Evolutionary conservation across 2,888 invertebrate species (phyloP).

Genomic region (Drosophila imparisetae): DNA sequence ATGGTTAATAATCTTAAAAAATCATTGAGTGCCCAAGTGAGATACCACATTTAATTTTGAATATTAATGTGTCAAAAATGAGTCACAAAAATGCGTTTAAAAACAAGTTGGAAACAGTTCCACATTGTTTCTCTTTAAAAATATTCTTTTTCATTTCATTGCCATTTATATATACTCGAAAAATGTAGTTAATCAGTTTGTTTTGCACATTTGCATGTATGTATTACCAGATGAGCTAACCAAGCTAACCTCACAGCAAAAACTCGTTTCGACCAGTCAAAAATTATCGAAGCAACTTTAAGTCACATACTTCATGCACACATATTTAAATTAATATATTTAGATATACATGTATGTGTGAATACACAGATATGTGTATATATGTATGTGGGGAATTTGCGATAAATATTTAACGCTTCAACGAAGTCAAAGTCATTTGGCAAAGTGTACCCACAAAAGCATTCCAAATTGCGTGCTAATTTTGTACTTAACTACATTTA

Average conservation of each 20-base stretch:
- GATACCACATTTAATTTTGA: conserved; percentile 4
- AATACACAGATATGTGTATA: neutral
- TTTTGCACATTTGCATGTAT: neutral
- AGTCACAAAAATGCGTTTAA: conserved; percentile 4
- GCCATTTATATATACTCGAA: neutral
- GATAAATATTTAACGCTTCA: conserved; percentile 6
- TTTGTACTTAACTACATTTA: neutral
- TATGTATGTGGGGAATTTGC: neutral
- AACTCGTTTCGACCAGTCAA: neutral
- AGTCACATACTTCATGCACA: neutral
- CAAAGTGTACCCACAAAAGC: neutral
- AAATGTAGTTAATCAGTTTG: neutral
- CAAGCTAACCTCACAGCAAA: neutral
- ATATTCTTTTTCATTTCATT: neutral
- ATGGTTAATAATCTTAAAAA: neutral
- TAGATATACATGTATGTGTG: neutral
- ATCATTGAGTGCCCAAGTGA: neutral
- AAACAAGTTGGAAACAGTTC: conserved; percentile 1
- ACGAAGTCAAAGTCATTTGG: conserved; percentile 8
- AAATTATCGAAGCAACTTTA: neutral
- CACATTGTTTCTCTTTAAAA: neutral
- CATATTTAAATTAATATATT: neutral
- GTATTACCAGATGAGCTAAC: neutral
- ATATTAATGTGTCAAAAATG: conserved; percentile 9
- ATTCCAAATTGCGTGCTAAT: conserved; percentile 6